Percentiles rank a stretch among this genome's conserved stretches.
These are phyloP conservation scores for Allacma fusca DNA, from an alignment of 2,888 invertebrate species.

Conservation along the genomic window DNA sequence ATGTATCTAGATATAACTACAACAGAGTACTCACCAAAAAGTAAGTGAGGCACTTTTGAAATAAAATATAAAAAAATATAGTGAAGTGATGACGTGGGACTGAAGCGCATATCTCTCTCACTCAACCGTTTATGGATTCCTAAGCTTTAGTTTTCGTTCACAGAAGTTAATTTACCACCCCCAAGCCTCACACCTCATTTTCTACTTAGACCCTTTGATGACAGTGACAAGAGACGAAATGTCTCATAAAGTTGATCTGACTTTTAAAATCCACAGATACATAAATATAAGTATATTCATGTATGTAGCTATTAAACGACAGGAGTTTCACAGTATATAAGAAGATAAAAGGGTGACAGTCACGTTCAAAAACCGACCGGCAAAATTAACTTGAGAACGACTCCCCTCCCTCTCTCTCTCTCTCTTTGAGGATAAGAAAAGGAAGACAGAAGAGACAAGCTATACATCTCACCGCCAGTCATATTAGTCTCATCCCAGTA, in stretches of 20 bases:
- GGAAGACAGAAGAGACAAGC: not conserved
- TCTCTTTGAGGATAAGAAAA: not conserved
- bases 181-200: constrained; percentile 35
- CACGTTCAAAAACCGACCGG: not conserved
- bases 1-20: too few species aligned
- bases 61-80: too few species aligned
- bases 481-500: not conserved
- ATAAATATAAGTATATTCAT: too few species aligned
- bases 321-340: not conserved
- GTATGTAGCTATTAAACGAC: not conserved
- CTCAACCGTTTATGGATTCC: constrained; percentile 9
- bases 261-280: not conserved
- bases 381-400: not conserved
- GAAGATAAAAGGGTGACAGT: constrained; percentile 37
- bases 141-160: not conserved
- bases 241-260: constrained; percentile 39
- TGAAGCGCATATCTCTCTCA: not conserved
- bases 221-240: constrained; percentile 31
- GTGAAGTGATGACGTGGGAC: too few species aligned
- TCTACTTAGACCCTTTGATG: constrained; percentile 29
- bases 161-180: constrained; percentile 27
- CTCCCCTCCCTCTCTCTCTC: not conserved
- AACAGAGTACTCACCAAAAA: too few species aligned
- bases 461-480: not conserved
- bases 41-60: too few species aligned